phyloP scores from a whole-genome alignment of 2,888 invertebrate species.

The Esperia sulphurella region DNA sequence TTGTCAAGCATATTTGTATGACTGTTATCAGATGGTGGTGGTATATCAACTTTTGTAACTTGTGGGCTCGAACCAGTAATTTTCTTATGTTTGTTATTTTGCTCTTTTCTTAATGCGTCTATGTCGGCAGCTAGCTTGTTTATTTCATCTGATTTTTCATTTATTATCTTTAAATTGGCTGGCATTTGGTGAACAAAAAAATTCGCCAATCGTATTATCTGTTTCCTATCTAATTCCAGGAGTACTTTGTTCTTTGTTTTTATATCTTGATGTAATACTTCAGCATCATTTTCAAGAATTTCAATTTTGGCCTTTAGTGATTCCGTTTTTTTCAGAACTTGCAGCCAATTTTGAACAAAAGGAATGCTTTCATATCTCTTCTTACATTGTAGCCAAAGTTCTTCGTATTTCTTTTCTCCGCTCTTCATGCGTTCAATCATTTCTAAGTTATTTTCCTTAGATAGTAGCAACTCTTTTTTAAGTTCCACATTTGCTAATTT shows the following conservation, averaged over 20 bases:
- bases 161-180: slow-evolving; percentile 28
- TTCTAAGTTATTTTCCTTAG: slow-evolving; percentile 40
- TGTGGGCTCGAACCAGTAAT: neutral
- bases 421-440: slow-evolving; percentile 34
- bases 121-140: slow-evolving; percentile 28
- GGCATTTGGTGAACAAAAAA: slow-evolving; percentile 45
- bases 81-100: slow-evolving; percentile 1
- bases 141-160: slow-evolving; percentile 30
- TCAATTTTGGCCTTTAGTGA: slow-evolving; percentile 30
- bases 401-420: slow-evolving; percentile 54
- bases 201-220: slow-evolving; percentile 46
- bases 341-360: slow-evolving; percentile 43
- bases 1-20: neutral
- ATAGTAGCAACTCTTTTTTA: slow-evolving; percentile 45
- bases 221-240: slow-evolving; percentile 31
- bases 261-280: slow-evolving; percentile 30
- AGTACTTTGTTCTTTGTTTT: slow-evolving; percentile 30
- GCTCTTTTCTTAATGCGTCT: slow-evolving; percentile 17
- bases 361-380: slow-evolving; percentile 53
- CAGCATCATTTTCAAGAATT: slow-evolving; percentile 30
- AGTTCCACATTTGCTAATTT: slow-evolving; percentile 50
- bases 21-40: slow-evolving; percentile 13
- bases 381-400: slow-evolving; percentile 49
- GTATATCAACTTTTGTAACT: neutral
- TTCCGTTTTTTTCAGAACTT: slow-evolving; percentile 30